Evolutionary conservation across 2,888 invertebrate genomes (phyloP), one percentile per base, ranked within the genome.

Genomic region (Aphidius colemani): DNA sequence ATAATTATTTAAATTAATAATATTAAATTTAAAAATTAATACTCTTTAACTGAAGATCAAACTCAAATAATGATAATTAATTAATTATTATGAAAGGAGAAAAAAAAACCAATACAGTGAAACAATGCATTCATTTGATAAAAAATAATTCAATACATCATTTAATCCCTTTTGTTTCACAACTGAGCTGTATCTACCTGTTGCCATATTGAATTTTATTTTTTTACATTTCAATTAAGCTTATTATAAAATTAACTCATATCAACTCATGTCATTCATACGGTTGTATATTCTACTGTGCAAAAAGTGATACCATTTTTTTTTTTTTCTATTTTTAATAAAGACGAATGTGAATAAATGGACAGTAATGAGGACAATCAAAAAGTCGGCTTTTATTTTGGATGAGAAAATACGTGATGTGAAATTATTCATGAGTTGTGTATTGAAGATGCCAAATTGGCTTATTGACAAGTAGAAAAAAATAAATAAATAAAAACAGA

Each of bases 391-490:
- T 30, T 30, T 30, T 56, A 45, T 44, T 10, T 44, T 10, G 11
- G 6, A 44, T 18, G 41, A 45, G n/a, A 56, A 43, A 1, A 11
- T 11, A 10, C 10, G 46, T 43, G 40, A 45, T 6, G 46, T 5
- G n/a, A 53, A 60, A 60, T 60, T 41, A 61, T 55, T 61, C 45
- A 61, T 61, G 53, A 68, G 70, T 68, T 66, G 61, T 70, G 66
- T 66, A 59, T 60, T 44, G 39, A 44, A 50, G n/a, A 44, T 18
- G 44, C 8, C 10, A 11, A 41, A 10, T 18, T 18, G 50, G 44
- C 6, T 51, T 30, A 40, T 51, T 51, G 39, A 13, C 13, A 49
- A 13, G 8, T 18, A 49, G 13, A 49, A 18, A 13, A 30, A 50
- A 18, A 30, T 30, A 50, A 50, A 8, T 50, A 30, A 8, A 2